Evolutionary conservation across 1,140 invertebrate genomes (phyloP).

Genomic region (Orchesella cincta): DNA sequence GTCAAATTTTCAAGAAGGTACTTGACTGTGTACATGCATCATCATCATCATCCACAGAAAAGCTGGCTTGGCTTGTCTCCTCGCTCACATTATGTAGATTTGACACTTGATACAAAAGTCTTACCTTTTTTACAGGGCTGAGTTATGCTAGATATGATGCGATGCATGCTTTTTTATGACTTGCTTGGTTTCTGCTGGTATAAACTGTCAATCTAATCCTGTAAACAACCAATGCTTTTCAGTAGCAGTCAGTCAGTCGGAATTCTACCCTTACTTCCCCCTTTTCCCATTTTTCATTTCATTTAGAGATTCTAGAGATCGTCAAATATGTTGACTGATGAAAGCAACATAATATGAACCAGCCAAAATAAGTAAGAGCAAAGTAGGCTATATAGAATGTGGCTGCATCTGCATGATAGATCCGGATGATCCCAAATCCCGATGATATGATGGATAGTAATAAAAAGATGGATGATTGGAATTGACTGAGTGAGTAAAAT

Average conservation of each 20-base stretch:
- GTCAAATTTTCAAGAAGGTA: conserved; percentile 15
- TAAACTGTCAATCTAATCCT: conserved; percentile 10
- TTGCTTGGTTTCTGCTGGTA: not conserved
- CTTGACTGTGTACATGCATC: not conserved
- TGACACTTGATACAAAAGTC: conserved; percentile 3
- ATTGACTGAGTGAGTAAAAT: conserved; percentile 11
- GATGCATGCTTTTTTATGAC: not conserved
- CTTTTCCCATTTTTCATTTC: not conserved
- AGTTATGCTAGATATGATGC: not conserved
- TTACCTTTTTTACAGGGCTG: not conserved
- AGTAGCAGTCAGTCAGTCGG: not conserved
- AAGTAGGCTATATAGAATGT: not conserved
- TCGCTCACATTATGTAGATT: not conserved
- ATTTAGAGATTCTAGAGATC: not conserved
- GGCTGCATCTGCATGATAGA: not conserved
- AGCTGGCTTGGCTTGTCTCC: not conserved
- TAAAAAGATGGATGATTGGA: conserved; percentile 17
- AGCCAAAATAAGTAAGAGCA: not conserved
- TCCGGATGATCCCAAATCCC: not conserved
- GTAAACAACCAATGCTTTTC: not conserved
- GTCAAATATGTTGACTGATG: not conserved
- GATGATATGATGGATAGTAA: not conserved
- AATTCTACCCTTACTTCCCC: not conserved
- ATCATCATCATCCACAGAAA: not conserved
- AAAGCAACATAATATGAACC: not conserved